Conservation (phyloP, 2,888 invertebrate genomes). For the Nudaria mundana region DNA sequence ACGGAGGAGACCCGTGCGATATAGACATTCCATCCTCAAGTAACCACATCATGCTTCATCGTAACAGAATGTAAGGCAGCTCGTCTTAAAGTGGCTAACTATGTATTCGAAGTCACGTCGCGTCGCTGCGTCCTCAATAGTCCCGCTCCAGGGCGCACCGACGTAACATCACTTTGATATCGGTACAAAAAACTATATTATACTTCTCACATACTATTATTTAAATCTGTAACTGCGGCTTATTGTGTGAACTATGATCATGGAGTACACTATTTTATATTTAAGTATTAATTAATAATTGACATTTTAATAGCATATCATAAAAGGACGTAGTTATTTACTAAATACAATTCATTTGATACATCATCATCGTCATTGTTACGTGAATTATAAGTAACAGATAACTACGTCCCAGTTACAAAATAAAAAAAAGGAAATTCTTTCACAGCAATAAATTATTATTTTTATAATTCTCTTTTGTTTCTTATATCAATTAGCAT, state of each 20-base stretch:
- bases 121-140: constrained; percentile 32
- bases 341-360: constrained; percentile 13
- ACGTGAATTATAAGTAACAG: constrained; percentile 29
- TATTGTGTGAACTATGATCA: constrained; percentile 19
- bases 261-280: constrained; percentile 31
- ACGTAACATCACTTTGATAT: constrained; percentile 28
- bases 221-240: constrained; percentile 18
- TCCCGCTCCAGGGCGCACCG: constrained; percentile 33
- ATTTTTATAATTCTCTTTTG: constrained; percentile 63
- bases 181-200: constrained; percentile 67
- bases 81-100: constrained; percentile 6
- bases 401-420: constrained; percentile 48
- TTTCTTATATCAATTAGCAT: constrained; percentile 58
- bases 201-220: constrained; percentile 46
- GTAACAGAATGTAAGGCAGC: constrained; percentile 29
- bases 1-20: constrained; percentile 40
- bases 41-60: constrained; percentile 30
- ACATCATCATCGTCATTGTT: neutral
- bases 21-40: constrained; percentile 39
- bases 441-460: constrained; percentile 61
- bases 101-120: constrained; percentile 28
- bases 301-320: constrained; percentile 56
- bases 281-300: constrained; percentile 57
- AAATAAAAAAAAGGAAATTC: constrained; percentile 54
- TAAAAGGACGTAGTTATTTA: constrained; percentile 43